Evolutionary conservation across 2,888 invertebrate species (phyloP).

Genomic region (Zygothrica quintamaculata): DNA sequence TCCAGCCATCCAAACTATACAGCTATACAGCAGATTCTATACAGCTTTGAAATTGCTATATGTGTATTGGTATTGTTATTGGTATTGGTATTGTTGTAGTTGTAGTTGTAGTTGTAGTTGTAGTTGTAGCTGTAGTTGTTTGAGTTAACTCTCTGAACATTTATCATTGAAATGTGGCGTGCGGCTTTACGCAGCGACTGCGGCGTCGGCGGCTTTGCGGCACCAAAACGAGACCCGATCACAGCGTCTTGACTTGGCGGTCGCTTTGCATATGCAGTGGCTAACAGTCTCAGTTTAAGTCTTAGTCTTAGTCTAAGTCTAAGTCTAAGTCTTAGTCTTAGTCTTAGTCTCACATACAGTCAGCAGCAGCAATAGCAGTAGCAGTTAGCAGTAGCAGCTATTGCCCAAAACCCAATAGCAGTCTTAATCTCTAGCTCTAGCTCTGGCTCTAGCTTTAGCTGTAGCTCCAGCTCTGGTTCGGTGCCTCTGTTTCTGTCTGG

Average conservation of each 20-base stretch:
- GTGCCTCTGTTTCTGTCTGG: constrained; percentile 38
- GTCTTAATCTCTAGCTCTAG: background rate
- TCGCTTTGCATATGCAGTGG: constrained; percentile 68
- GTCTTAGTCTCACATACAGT: constrained; percentile 20
- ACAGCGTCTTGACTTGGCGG: constrained; percentile 76
- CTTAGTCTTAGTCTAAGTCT: background rate
- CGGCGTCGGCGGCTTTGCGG: constrained; percentile 71
- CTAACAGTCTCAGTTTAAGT: background rate
- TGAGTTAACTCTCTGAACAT: constrained; percentile 71
- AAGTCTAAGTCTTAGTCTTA: background rate
- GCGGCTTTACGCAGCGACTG: constrained; percentile 65
- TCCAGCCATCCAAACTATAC: constrained; percentile 9
- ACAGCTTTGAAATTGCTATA: too few species aligned
- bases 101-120: too few species aligned
- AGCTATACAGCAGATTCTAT: constrained; percentile 29
- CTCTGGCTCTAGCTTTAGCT: constrained; percentile 12
- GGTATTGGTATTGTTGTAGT: too few species aligned
- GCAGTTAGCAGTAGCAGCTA: constrained; percentile 13
- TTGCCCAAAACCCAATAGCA: too few species aligned
- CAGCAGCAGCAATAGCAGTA: constrained; percentile 13
- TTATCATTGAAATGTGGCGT: constrained; percentile 82
- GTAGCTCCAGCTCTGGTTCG: too few species aligned
- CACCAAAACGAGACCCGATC: constrained; percentile 79
- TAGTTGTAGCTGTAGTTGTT: too few species aligned
- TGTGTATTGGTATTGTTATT: too few species aligned